phyloP scores from a whole-genome alignment of 2,797 vertebrate genomes.

The Lemur catta region DNA sequence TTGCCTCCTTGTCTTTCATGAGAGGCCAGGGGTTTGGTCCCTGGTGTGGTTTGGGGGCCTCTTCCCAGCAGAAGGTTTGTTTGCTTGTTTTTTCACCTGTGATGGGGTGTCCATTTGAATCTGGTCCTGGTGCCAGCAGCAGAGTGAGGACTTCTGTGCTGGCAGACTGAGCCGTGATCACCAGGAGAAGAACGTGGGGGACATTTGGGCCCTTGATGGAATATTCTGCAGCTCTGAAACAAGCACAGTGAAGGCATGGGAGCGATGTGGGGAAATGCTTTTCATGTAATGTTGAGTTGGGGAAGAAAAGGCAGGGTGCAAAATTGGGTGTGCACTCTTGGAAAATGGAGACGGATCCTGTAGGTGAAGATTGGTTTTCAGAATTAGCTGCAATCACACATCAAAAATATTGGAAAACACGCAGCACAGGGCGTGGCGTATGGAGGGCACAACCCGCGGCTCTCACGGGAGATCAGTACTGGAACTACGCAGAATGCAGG shows the following conservation, averaged over 20 bases:
- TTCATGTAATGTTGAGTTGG: background rate
- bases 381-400: background rate
- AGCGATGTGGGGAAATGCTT: background rate
- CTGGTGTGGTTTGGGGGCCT: background rate
- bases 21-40: background rate
- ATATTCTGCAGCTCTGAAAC: background rate
- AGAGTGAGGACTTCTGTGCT: background rate
- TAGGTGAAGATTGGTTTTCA: background rate
- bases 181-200: background rate
- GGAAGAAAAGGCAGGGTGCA: background rate
- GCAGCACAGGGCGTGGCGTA: fast-evolving
- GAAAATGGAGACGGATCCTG: background rate
- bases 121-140: background rate
- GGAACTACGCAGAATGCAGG: fast-evolving
- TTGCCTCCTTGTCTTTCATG: background rate
- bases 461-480: background rate
- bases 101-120: background rate
- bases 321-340: background rate
- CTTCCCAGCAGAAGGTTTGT: background rate
- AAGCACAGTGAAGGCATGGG: background rate
- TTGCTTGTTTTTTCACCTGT: background rate
- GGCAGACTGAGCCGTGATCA: background rate
- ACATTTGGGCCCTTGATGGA: background rate
- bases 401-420: too few relatives aligned
- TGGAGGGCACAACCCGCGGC: fast-evolving